Evolutionary conservation across 2,888 invertebrate species (phyloP), one percentile per base, ranked within the genome.

Genomic region (Aporophyla lueneburgensis): DNA sequence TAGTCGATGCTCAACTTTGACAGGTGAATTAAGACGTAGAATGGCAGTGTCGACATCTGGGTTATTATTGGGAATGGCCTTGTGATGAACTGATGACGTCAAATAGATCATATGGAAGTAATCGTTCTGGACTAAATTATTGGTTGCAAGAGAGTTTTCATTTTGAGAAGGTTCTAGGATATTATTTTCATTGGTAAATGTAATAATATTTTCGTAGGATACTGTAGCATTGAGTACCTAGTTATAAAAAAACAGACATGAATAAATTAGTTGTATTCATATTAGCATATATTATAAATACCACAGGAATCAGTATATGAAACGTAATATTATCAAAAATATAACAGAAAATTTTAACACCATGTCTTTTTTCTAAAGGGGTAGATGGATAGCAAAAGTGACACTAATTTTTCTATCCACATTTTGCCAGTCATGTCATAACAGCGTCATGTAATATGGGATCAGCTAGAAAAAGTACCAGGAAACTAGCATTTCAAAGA

Each of bases 21-120:
- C 90, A 91, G 92, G 92, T 91, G 92, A 93, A 93, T 93, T 91
- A 92, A 91, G 92, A 92, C 82, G 87, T 87, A 86, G 90, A 91
- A 91, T 92, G 89, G 90, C 89, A 89, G 91, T 92, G 94, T 93
- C 92, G 93, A 91, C 92, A 87, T 85, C 81, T 76, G 74, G 65
- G 81, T 83, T 85, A 90, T 87, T 91, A 89, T 86, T 87, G 85
- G 87, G 79, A 83, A 84, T 86, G 80, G 76, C 71, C 66, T 40
- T 77, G 66, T 69, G 77, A 86, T 83, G 80, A 69, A 83, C 77
- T 61, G 80, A 81, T 84, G 80, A 71, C 71, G 83, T 71, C 74
- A 75, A 75, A 85, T 83, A 74, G 81, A 76, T 86, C 70, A 71
- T 81, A 67, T 67, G n/a, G 81, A 70, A 66, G 80, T 46, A 68